These are phyloP conservation scores for Drosophila orena DNA, from an alignment of 1,140 invertebrate species.

Conservation along the genomic window DNA sequence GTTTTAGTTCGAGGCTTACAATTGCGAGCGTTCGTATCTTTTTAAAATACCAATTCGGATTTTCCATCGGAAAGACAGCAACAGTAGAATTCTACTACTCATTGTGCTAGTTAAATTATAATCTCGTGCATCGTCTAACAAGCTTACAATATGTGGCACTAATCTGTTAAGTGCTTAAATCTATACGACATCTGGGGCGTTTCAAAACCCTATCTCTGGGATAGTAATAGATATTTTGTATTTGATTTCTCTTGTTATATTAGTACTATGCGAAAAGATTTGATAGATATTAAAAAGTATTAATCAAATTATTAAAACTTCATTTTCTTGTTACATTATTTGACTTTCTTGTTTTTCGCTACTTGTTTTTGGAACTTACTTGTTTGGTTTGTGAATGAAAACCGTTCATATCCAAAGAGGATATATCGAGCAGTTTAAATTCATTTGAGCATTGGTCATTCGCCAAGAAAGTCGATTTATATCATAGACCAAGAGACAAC, in stretches of 20 bases:
- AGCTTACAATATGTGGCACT: slow-evolving; percentile 60
- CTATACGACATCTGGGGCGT: neutral
- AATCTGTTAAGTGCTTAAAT: slow-evolving; percentile 29
- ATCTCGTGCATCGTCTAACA: slow-evolving; percentile 49
- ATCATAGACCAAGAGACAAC: slow-evolving; percentile 82
- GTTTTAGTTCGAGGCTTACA: slow-evolving; percentile 44
- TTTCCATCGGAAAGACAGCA: slow-evolving; percentile 40
- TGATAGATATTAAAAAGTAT: neutral
- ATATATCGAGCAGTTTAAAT: slow-evolving; percentile 14
- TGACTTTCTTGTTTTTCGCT: neutral
- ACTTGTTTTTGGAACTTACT: slow-evolving; percentile 22
- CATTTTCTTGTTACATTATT: neutral
- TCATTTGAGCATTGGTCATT: slow-evolving; percentile 64
- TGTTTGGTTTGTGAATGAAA: slow-evolving; percentile 18
- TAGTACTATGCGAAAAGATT: slow-evolving; percentile 1
- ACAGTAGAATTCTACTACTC: slow-evolving; percentile 46
- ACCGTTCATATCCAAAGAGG: slow-evolving; percentile 1
- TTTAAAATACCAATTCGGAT: slow-evolving; percentile 59
- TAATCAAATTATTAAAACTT: neutral
- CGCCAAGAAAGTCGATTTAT: slow-evolving; percentile 82
- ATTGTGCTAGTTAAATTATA: slow-evolving; percentile 4
- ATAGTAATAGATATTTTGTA: neutral
- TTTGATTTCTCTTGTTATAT: neutral
- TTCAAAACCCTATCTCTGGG: neutral
- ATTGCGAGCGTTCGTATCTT: slow-evolving; percentile 52